Base-by-base conservation (phyloP, 1,140 invertebrate genomes). In the Neomicropteryx cornuta region DNA sequence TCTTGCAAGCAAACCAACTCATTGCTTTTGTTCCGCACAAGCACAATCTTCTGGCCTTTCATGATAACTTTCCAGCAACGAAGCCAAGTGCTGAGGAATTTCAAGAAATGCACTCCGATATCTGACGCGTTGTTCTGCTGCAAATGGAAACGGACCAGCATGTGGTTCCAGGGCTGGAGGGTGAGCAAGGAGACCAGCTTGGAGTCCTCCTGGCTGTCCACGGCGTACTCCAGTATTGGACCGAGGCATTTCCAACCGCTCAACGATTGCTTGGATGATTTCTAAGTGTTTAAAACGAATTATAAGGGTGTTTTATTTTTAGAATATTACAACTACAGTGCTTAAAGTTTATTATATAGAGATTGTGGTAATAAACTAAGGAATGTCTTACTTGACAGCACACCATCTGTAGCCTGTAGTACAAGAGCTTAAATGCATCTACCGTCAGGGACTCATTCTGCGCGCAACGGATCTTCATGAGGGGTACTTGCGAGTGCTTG, bases 381-480 rank as follows among this genome's bases (percentile, higher is more conserved):
- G n/a, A 27, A 3, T 28, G 6, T 18, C 10, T 38, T 40, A 47
- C 46, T 38, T 44, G 44, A 30, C 42, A 44, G 38, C 42, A 44
- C 3, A 42, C 31, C 43, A 47, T 47, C 34, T 47, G 46, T 20
- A 47, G 18, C 23, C 46, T 35, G 23, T 42, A 44, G 33, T 42
- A 47, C 18, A 47, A n/a, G n/a, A n/a, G n/a, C n/a, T n/a, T n/a
- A n/a, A n/a, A n/a, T n/a, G n/a, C n/a, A n/a, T n/a, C n/a, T n/a
- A n/a, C n/a, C n/a, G n/a, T n/a, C n/a, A n/a, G n/a, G n/a, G n/a
- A n/a, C n/a, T n/a, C n/a, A n/a, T n/a, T n/a, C n/a, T n/a, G n/a
- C n/a, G n/a, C n/a, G n/a, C n/a, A n/a, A n/a, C n/a, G n/a, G n/a
- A n/a, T n/a, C n/a, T n/a, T n/a, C n/a, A n/a, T n/a, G n/a, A n/a